Evolutionary conservation across 2,888 invertebrate genomes (phyloP), one percentile per base, ranked within the genome.

Genomic region (Trileptium ribeirensis): DNA sequence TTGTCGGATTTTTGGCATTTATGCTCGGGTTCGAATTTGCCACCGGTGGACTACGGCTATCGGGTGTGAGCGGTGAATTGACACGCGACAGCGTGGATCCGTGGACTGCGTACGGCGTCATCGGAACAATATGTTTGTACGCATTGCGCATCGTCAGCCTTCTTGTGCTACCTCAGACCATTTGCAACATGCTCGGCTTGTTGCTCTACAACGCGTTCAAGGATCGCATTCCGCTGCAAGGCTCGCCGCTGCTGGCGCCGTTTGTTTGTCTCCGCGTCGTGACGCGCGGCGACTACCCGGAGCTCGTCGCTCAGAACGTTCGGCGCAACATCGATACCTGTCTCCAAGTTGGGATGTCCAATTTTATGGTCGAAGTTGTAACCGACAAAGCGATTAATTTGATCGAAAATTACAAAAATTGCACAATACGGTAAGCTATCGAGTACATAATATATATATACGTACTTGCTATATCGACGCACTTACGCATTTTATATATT

Each of bases 341-440:
- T 88, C 90, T 93, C 84, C 94, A 95, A 89, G 94, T 94, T 3
- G 96, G 96, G 15, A 91, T 97, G 87, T 96, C 96, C 89, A 96
- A 97, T 89, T 97, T 97, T 87, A 92, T 96, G 88, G 93, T 97
- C 86, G 96, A 97, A 91, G 95, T 97, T 64, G 97, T 97, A 24
- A 95, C 96, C 64, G 97, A 97, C 89, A 95, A 95, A 82, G 83
- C 87, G 15, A 84, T 90, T 67, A 85, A 87, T 80, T 81, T 88
- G 74, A 83, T 84, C 15, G 74, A 70, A 36, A 70, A 70, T 70
- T 36, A 51, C 51, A 51, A 51, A 51, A 51, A 51, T 51, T 51
- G 51, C 51, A 51, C 51, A 51, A 51, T 51, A 51, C 51, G 51
- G 51, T 51, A 51, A 51, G 51, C n/a, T n/a, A n/a, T n/a, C n/a